Evolutionary conservation across 2,797 vertebrate genomes (phyloP), one percentile per base, ranked within the genome.

Genomic region (Thaleichthys pacificus): DNA sequence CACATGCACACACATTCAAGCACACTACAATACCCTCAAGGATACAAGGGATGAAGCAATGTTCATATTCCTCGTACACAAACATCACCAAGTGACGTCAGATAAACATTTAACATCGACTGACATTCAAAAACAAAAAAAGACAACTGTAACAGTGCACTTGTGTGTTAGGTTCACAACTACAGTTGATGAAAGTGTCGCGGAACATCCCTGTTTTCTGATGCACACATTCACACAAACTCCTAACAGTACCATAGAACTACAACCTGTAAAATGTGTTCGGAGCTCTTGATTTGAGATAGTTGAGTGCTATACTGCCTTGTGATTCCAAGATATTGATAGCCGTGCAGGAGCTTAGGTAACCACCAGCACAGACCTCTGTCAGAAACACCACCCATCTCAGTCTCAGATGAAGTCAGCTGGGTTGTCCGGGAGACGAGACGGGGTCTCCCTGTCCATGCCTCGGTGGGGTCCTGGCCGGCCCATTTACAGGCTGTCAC

Each of bases 401-500:
- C 79, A 73, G 84, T 80, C 83, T 86, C 82, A 74, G 80, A 82
- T 83, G 83, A 85, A 90, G 89, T 74, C 70, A 71, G 70, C 22
- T 54, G 38, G 35, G 62, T 73, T 0, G 0, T 82, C 78, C 77
- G 74, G 73, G 86, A 78, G 81, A 85, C 85, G 81, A 83, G 73
- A 79, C 77, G 77, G 70, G 74, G 86, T 70, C 76, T 79, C 82
- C 83, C 75, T 76, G 38, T 35, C 66, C 85, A 82, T 68, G 82
- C 82, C 76, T 82, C 83, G 1, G 74, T 72, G 66, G 76, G 77
- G 82, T 85, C 85, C 85, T 79, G 77, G 77, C 82, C 0, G 69
- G 12, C 82, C 80, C 85, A 84, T 86, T 88, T 86, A 87, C 87
- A 86, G 87, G 87, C 89, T 93, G 93, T 94, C 92, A 92, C 67